phyloP scores from a whole-genome alignment of 2,888 invertebrate species.

The Mylabris sibirica region DNA sequence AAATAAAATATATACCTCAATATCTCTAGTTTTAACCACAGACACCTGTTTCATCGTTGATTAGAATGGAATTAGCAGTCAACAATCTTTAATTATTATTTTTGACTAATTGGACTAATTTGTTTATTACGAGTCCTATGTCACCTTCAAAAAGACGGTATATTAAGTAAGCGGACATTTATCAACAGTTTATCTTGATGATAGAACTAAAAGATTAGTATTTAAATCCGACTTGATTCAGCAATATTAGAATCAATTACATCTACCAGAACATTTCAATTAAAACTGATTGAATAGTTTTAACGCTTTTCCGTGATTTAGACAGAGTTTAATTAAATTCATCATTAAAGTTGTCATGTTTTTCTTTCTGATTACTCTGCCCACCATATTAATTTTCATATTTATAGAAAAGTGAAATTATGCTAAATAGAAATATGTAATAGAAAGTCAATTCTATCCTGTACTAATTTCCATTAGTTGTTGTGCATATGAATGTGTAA shows the following conservation, averaged over 20 bases:
- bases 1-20: no score
- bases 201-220: no score
- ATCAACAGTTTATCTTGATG: no score
- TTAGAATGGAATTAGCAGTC: no score
- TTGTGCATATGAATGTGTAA: slow-evolving; percentile 14
- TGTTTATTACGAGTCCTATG: no score
- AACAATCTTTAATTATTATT: no score
- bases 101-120: no score
- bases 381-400: background rate
- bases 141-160: no score
- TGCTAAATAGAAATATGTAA: background rate
- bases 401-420: background rate
- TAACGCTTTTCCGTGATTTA: background rate
- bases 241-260: background rate
- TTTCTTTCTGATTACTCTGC: background rate
- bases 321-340: background rate
- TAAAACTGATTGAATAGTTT: background rate
- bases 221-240: background rate
- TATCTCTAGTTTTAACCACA: no score
- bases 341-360: background rate
- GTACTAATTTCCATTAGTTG: slow-evolving; percentile 29
- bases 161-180: no score
- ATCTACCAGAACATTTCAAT: background rate
- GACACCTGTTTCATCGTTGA: no score
- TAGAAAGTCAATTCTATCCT: background rate